Base-by-base conservation (phyloP, 2,888 invertebrate genomes). In the Taenaris catops region DNA sequence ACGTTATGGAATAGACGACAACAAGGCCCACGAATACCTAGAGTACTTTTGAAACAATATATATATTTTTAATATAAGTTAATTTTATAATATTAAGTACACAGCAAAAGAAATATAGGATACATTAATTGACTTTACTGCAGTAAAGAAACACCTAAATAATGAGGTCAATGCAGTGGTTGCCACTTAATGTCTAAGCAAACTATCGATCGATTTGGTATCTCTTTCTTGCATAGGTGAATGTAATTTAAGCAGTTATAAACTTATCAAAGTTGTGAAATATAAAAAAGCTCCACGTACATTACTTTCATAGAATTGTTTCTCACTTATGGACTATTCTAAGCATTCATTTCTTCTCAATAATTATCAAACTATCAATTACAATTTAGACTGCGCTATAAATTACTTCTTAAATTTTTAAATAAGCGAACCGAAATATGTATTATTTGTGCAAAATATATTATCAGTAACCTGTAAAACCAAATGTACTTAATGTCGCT, bases 101-200 rank as follows among this genome's bases (percentile, higher is more conserved):
- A n/a, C n/a, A n/a, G n/a, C n/a, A n/a, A n/a, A n/a, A n/a, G n/a
- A n/a, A n/a, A n/a, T 3, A 14, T 4, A 14, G 23, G 12, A 31
- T 23, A 18, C 19, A 19, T 25, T 37, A 43, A 45, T 39, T 46
- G 46, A 43, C 46, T 54, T 49, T 49, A 51, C 48, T 63, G 68
- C 68, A 66, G 53, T 51, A 55, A 68, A 69, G 65, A 58, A 74
- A 71, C 63, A 66, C 66, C 75, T 78, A 69, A 76, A 73, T 75
- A 81, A 76, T 71, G 75, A 81, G 81, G 83, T 69, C 86, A 83
- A 74, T 84, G 84, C 86, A 83, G 79, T 69, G 61, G 66, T 78
- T 78, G 71, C 75, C 68, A 70, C 78, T 81, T 74, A 78, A 76
- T 75, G 73, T 76, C 75, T 80, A 70, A 69, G 70, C 67, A 78